Conservation (phyloP, 2,113 vertebrate species). For the Gobio gobio region DNA sequence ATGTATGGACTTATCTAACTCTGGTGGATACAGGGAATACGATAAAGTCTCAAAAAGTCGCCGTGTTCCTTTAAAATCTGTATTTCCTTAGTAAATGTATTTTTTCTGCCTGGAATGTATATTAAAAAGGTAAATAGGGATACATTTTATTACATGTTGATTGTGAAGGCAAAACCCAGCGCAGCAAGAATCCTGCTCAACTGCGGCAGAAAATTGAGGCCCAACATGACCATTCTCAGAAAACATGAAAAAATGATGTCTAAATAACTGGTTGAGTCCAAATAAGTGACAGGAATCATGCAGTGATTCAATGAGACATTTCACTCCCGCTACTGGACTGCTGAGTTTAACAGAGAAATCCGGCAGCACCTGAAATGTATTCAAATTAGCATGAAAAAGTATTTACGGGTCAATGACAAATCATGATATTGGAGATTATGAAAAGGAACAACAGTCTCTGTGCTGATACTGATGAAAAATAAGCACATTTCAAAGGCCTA, state of each 20-base stretch:
- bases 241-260: background rate
- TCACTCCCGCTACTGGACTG: background rate
- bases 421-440: background rate
- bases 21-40: no score
- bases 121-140: background rate
- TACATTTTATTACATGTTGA: background rate
- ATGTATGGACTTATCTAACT: no score
- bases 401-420: background rate
- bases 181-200: background rate
- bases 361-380: background rate
- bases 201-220: background rate
- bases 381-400: background rate
- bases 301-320: slow-evolving; percentile 18
- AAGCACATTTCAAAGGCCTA: no score
- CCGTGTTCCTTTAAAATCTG: no score
- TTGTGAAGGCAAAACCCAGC: slow-evolving; percentile 6
- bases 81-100: no score
- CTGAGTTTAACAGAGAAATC: slow-evolving; percentile 17
- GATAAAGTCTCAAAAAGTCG: no score
- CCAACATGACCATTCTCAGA: background rate
- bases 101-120: background rate
- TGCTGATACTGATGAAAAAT: no score
- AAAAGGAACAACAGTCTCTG: background rate
- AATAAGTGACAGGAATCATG: slow-evolving; percentile 9
- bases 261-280: slow-evolving; percentile 13